Evolutionary conservation across 2,113 vertebrate genomes (phyloP).

Genomic region (Aphelocoma coerulescens): DNA sequence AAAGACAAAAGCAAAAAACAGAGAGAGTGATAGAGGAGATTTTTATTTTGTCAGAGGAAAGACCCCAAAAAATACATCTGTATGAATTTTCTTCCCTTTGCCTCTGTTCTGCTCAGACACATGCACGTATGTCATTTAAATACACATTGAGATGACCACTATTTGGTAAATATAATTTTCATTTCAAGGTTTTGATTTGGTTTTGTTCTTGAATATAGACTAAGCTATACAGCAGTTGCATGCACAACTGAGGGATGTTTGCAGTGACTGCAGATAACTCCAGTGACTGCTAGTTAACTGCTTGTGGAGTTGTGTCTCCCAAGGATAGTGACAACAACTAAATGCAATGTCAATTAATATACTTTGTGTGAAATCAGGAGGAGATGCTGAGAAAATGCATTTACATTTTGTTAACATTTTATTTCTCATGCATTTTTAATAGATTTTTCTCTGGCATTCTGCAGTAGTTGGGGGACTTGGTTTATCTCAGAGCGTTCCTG

Average conservation of each 20-base stretch:
- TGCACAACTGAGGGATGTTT: not conserved
- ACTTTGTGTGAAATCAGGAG: not conserved
- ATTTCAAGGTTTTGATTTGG: not conserved
- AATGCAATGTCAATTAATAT: not conserved
- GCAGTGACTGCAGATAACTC: not conserved
- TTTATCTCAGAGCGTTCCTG: not conserved
- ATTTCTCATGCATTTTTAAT: not conserved
- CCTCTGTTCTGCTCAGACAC: not conserved
- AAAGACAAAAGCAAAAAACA: no score
- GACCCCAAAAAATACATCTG: not conserved
- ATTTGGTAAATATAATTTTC: not conserved
- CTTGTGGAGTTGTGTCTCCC: rapidly evolving
- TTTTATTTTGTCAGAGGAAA: not conserved
- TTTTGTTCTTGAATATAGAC: not conserved
- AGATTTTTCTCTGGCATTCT: not conserved
- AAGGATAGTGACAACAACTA: not conserved
- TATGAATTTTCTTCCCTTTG: not conserved
- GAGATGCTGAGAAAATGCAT: not conserved
- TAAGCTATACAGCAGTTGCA: not conserved
- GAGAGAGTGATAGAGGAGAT: not conserved
- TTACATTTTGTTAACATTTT: not conserved
- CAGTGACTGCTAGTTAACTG: not conserved
- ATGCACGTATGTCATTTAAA: not conserved
- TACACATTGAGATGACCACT: not conserved
- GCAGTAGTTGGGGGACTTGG: not conserved